phyloP scores from a whole-genome alignment of 2,113 vertebrate species.

The Tachysurus fulvidraco region DNA sequence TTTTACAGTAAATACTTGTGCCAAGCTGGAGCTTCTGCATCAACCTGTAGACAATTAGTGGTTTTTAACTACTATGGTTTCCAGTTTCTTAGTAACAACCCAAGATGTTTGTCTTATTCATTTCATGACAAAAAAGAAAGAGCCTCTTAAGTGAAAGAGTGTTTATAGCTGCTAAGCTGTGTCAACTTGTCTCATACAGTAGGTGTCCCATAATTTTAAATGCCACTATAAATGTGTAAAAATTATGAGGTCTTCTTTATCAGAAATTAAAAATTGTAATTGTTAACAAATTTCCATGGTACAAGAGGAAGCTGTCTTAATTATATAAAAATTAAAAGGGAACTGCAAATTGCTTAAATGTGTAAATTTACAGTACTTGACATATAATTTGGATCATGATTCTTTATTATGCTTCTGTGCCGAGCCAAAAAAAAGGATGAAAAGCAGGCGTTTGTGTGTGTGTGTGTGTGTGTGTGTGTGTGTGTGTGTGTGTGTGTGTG shows the following conservation, averaged over 20 bases:
- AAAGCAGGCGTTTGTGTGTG: background rate
- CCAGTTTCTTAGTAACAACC: background rate
- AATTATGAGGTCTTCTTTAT: background rate
- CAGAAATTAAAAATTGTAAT: background rate
- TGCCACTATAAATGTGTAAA: background rate
- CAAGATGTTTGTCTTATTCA: background rate
- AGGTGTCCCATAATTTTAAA: background rate
- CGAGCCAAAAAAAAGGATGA: background rate
- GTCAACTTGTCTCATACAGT: background rate
- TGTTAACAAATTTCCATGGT: background rate
- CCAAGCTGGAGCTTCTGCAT: background rate
- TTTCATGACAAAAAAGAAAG: background rate
- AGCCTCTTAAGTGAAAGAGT: background rate
- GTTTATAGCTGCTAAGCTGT: background rate
- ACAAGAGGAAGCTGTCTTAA: background rate
- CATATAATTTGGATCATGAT: background rate
- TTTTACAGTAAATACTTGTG: background rate
- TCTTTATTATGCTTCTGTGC: background rate
- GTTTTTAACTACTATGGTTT: background rate
- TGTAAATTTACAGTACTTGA: background rate
- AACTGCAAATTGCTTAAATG: too few species aligned
- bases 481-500: background rate
- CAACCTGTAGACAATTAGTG: too few species aligned
- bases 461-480: background rate
- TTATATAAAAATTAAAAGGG: background rate